Evolutionary conservation across 2,113 vertebrate genomes (phyloP).

Genomic region (Eptatretus burgeri): DNA sequence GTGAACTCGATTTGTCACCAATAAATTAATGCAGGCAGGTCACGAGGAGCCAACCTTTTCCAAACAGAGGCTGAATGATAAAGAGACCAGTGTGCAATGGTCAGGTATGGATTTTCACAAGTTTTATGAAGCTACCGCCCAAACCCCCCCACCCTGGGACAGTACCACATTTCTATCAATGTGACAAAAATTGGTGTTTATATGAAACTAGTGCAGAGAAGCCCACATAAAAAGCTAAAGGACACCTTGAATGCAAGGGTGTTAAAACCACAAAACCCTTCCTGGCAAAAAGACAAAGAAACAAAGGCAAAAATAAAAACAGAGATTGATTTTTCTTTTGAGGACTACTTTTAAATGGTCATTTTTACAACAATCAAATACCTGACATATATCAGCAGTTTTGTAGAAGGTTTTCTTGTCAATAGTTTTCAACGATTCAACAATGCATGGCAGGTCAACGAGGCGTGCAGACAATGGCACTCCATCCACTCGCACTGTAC

Average conservation of each 20-base stretch:
- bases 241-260: too few relatives aligned
- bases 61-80: too few relatives aligned
- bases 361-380: conserved; percentile 14
- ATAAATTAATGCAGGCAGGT: too few relatives aligned
- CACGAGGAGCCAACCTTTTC: too few relatives aligned
- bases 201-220: too few relatives aligned
- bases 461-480: conserved; percentile 54
- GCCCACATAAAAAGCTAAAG: too few relatives aligned
- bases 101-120: background rate
- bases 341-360: too few relatives aligned
- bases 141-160: background rate
- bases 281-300: background rate
- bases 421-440: conserved; percentile 53
- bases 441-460: conserved; percentile 64
- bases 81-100: background rate
- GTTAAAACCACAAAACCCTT: background rate
- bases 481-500: conserved; percentile 46
- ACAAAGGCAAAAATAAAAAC: background rate
- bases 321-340: background rate
- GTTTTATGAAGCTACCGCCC: background rate
- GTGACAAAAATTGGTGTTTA: too few relatives aligned
- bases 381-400: conserved; percentile 80
- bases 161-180: too few relatives aligned
- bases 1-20: too few relatives aligned
- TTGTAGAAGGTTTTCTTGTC: conserved; percentile 86